These are phyloP conservation scores for Drosophila diplacantha DNA, from an alignment of 2,888 invertebrate species.

Conservation along the genomic window DNA sequence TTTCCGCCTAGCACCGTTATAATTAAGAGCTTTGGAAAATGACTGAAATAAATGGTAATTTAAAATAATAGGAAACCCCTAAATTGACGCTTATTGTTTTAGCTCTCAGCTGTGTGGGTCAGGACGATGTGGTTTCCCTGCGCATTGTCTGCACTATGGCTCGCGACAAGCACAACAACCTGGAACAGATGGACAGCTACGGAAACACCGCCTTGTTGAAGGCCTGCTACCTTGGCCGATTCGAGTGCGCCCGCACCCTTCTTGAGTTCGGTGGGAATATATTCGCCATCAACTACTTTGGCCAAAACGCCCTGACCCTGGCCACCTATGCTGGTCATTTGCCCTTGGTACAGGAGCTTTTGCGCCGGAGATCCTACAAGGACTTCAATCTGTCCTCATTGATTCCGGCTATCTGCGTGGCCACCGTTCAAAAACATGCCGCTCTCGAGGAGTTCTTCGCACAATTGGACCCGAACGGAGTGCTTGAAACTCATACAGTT, in stretches of 20 bases:
- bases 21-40: conserved; percentile 1
- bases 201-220: conserved; percentile 76
- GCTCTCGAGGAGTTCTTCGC: conserved; percentile 62
- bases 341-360: conserved; percentile 60
- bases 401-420: conserved; percentile 75
- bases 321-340: conserved; percentile 71
- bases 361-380: conserved; percentile 66
- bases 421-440: conserved; percentile 63
- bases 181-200: conserved; percentile 73
- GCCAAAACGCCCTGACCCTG: conserved; percentile 76
- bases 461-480: conserved; percentile 48
- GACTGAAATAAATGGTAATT: conserved; percentile 49
- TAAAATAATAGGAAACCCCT: neutral
- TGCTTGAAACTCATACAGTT: conserved; percentile 55
- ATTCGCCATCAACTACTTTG: conserved; percentile 74
- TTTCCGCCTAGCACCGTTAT: conserved; percentile 45
- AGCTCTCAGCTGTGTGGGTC: conserved; percentile 62
- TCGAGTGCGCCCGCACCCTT: conserved; percentile 64
- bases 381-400: conserved; percentile 76
- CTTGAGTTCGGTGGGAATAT: conserved; percentile 65
- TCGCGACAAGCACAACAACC: conserved; percentile 39
- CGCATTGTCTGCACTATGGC: conserved; percentile 60
- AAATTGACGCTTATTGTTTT: neutral
- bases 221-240: conserved; percentile 71
- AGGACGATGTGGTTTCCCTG: conserved; percentile 60